phyloP scores from a whole-genome alignment of 2,888 invertebrate species.

The Dolichomitus sp. region DNA sequence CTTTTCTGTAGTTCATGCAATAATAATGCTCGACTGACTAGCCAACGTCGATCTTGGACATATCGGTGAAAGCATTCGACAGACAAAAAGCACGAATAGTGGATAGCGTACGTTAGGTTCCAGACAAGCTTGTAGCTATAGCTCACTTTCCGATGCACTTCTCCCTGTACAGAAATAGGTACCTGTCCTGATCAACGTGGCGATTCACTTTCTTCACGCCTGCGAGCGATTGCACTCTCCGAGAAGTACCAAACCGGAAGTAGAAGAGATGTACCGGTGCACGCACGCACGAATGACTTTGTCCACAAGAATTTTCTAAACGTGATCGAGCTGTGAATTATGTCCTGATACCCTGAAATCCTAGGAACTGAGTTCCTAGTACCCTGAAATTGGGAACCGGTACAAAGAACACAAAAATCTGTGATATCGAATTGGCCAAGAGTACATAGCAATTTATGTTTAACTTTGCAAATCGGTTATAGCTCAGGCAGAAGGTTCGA shows the following conservation, averaged over 20 bases:
- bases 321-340: slow-evolving; percentile 4
- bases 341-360: background rate
- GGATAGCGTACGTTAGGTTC: slow-evolving; percentile 22
- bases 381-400: background rate
- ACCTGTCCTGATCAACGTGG: slow-evolving; percentile 65
- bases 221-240: slow-evolving; percentile 46
- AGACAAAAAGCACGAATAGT: slow-evolving; percentile 68
- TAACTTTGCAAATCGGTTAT: background rate
- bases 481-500: slow-evolving; percentile 1
- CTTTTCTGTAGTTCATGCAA: slow-evolving; percentile 3
- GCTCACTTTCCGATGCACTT: slow-evolving; percentile 57
- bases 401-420: background rate
- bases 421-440: background rate
- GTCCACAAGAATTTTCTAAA: slow-evolving; percentile 26
- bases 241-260: slow-evolving; percentile 59
- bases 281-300: slow-evolving; percentile 48
- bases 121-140: background rate
- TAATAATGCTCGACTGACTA: slow-evolving; percentile 11
- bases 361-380: no score
- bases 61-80: slow-evolving; percentile 53
- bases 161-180: slow-evolving; percentile 68
- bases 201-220: slow-evolving; percentile 79
- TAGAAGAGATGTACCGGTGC: slow-evolving; percentile 47
- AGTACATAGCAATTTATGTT: slow-evolving; percentile 9
- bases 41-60: slow-evolving; percentile 14